A percentile compares a stretch with the other conserved stretches of the same genome.
Conservation (phyloP, 2,797 vertebrate species). For the Clarias fuscus region DNA sequence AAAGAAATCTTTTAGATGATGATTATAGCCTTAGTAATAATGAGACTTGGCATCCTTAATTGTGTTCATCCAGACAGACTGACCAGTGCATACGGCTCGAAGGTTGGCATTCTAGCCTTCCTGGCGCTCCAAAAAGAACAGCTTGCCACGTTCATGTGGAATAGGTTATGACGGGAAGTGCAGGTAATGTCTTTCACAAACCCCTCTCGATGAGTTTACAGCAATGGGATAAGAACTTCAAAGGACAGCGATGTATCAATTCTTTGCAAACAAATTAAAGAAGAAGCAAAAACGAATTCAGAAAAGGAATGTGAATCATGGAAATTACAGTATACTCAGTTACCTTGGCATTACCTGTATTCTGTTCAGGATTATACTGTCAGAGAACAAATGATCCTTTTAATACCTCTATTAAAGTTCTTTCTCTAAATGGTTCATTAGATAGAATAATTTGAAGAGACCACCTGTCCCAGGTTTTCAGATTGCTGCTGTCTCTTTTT, state of each 20-base stretch:
- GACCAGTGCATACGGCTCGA: constrained; percentile 19
- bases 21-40: constrained; percentile 51
- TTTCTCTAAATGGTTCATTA: constrained; percentile 47
- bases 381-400: constrained; percentile 36
- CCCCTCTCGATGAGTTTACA: constrained; percentile 29
- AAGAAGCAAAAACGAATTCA: constrained; percentile 3
- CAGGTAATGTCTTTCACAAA: constrained; percentile 36
- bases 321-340: not conserved
- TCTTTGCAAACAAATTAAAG: constrained; percentile 20
- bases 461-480: constrained; percentile 32
- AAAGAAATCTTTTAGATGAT: constrained; percentile 48
- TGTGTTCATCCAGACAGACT: constrained; percentile 23
- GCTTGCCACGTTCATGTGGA: constrained; percentile 28
- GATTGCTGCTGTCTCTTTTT: constrained; percentile 23
- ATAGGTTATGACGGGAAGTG: constrained; percentile 17
- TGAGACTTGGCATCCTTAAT: constrained; percentile 44
- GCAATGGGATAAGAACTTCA: constrained; percentile 13
- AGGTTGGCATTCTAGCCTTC: constrained; percentile 23
- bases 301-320: constrained; percentile 30
- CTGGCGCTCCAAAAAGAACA: constrained; percentile 30
- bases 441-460: constrained; percentile 39
- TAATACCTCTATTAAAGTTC: constrained; percentile 36
- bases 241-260: constrained; percentile 23
- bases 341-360: constrained; percentile 20
- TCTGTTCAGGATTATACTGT: constrained; percentile 30